Evolutionary conservation across 2,113 vertebrate species (phyloP), one percentile per base, ranked within the genome.

Genomic region (Todiramphus saurophagus): DNA sequence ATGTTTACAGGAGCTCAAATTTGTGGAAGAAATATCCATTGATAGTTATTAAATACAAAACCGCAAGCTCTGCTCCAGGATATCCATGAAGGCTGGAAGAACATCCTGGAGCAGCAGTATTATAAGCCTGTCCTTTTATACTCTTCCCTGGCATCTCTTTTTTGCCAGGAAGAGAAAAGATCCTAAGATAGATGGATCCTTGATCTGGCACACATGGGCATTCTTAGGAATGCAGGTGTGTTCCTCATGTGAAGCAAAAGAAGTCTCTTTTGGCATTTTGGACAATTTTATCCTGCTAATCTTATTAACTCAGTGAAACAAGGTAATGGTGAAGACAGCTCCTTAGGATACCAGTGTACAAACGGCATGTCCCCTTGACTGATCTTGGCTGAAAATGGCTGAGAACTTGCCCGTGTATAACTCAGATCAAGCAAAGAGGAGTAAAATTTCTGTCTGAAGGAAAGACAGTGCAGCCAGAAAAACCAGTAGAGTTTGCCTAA

Each of bases 41-140:
- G 95, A 89, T 91, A 91, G 44, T 96, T 96, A 96, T 96, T 96
- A 97, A 96, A 87, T 37, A 66, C 1, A 27, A 97, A 97, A 96
- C 94, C 84, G 0, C 96, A 95, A 41, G 44, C 81, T 95, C 91
- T 94, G 91, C 96, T 95, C 69, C 87, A 28, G 96, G 95, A 95
- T 89, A 97, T 89, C 93, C 81, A 75, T 50, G 62, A 78, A 94
- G 93, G 48, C 35, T 92, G 83, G 62, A 91, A 97, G 96, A 96
- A 93, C 77, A 83, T 95, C 94, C 87, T 66, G 53, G 18, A 94
- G 83, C 94, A 91, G 64, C 83, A 79, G 70, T 79, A 82, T 94
- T 95, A 91, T 89, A 89, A 91, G 35, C 58, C 30, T 95, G 83
- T 60, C 91, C 72, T 97, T 94, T 95, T 82, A 72, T 94, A 94